Conservation (phyloP, 1,140 invertebrate genomes). For the Episyrphus balteatus region DNA sequence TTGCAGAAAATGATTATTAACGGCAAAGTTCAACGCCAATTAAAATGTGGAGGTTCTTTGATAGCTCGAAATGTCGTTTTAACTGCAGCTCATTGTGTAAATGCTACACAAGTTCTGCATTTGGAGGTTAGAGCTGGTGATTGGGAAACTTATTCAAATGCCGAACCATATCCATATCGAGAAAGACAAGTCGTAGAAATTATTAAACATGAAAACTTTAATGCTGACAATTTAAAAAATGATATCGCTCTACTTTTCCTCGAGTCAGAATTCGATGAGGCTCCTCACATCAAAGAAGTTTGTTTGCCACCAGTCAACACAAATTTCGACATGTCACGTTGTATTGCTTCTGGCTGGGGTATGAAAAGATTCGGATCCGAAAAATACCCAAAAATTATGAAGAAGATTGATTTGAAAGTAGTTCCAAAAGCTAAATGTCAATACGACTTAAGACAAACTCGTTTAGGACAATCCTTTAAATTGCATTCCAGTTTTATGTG, state of each 20-base stretch:
- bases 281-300: no score
- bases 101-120: slow-evolving; percentile 17
- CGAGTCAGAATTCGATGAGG: no score
- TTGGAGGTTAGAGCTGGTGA: slow-evolving; percentile 54
- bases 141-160: slow-evolving; percentile 68
- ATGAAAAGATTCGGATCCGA: slow-evolving; percentile 53
- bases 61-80: slow-evolving; percentile 44
- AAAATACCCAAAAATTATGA: no score
- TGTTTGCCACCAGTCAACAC: no score
- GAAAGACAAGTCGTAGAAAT: slow-evolving; percentile 51
- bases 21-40: slow-evolving; percentile 40
- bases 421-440: slow-evolving; percentile 38
- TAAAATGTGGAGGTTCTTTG: slow-evolving; percentile 45
- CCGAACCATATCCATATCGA: slow-evolving; percentile 59
- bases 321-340: no score
- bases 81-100: slow-evolving; percentile 50
- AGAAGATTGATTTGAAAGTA: slow-evolving; percentile 55
- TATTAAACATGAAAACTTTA: slow-evolving; percentile 42
- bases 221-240: slow-evolving; percentile 45
- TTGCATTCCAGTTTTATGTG: no score
- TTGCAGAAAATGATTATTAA: slow-evolving; percentile 50
- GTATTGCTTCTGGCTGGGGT: slow-evolving; percentile 48
- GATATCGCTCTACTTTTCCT: no score
- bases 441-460: no score
- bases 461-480: slow-evolving; percentile 42